phyloP scores from a whole-genome alignment of 2,113 vertebrate species.

The Sturnira hondurensis region DNA sequence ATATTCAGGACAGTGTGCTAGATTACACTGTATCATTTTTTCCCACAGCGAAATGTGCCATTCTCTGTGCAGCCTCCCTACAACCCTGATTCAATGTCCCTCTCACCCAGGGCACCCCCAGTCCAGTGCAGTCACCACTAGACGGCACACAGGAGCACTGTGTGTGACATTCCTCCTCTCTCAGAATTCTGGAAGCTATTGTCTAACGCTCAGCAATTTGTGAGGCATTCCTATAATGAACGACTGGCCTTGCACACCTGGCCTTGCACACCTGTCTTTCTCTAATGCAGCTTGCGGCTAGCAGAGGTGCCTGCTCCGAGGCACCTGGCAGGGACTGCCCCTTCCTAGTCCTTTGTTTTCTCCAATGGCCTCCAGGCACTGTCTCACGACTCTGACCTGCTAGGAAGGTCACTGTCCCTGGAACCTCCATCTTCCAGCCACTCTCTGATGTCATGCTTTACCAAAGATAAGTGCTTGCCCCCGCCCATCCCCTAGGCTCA shows the following conservation, averaged over 20 bases:
- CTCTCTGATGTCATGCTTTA: background rate
- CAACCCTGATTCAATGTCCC: background rate
- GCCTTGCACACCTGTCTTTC: background rate
- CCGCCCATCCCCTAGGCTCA: background rate
- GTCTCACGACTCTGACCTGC: background rate
- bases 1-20: background rate
- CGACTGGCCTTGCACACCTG: background rate
- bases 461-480: background rate
- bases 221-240: fast-evolving
- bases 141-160: fast-evolving
- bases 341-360: background rate
- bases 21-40: too few relatives aligned
- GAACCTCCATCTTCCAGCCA: background rate
- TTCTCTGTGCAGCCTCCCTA: background rate
- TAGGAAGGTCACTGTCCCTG: background rate
- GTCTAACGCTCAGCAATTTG: background rate
- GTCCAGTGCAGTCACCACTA: fast-evolving
- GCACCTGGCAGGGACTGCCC: fast-evolving
- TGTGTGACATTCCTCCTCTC: background rate
- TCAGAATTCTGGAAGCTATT: background rate
- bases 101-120: fast-evolving
- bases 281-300: background rate
- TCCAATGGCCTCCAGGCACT: fast-evolving
- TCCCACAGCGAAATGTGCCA: background rate
- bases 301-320: background rate